Evolutionary conservation across 2,113 vertebrate genomes (phyloP).

Genomic region (Haemorhous mexicanus): DNA sequence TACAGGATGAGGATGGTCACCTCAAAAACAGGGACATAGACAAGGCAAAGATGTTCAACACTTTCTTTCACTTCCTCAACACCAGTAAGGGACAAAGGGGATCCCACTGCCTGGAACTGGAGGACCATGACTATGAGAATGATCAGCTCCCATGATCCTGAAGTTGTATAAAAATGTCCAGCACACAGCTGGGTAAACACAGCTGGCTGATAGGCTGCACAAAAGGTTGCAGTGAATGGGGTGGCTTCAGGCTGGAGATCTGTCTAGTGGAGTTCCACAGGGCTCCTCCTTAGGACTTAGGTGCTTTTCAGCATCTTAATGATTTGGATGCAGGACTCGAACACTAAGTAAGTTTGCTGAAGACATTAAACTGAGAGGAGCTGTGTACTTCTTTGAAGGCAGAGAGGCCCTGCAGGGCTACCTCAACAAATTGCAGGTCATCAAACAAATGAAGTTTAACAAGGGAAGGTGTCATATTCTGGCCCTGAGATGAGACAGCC

Average conservation of each 20-base stretch:
- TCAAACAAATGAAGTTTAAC: background rate
- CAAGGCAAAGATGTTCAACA: background rate
- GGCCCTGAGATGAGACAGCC: background rate
- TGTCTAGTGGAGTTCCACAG: too few species aligned
- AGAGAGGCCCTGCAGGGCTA: background rate
- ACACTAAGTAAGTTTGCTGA: background rate
- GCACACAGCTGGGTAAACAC: background rate
- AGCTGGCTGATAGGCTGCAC: background rate
- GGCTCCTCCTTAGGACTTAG: background rate
- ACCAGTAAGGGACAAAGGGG: background rate
- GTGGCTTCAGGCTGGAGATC: background rate
- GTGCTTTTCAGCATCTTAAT: background rate
- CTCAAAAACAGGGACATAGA: background rate
- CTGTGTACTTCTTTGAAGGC: background rate
- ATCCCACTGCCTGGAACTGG: background rate
- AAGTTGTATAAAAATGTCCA: background rate
- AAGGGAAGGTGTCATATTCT: background rate
- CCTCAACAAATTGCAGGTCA: background rate
- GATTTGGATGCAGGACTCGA: background rate
- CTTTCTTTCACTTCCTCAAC: background rate
- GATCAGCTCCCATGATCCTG: background rate
- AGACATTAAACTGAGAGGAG: background rate
- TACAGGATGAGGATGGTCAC: background rate
- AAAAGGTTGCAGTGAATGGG: background rate
- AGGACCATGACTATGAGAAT: background rate